Evolutionary conservation across 2,113 vertebrate genomes (phyloP), one percentile per base, ranked within the genome.

Genomic region (Micromys minutus): DNA sequence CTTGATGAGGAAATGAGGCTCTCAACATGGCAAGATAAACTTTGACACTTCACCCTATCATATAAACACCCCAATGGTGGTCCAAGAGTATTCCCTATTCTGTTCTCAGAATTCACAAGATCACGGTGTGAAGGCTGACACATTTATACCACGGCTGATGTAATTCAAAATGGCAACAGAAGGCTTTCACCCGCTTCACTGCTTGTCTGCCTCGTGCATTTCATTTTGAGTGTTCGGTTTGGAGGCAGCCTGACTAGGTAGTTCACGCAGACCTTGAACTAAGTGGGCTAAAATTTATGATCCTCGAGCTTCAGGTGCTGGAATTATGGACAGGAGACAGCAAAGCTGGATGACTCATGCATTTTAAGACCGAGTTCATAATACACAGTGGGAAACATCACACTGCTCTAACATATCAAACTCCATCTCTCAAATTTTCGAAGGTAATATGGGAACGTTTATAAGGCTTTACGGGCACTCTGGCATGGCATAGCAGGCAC

Each of bases 281-380:
- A n/a, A 50, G 42, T 50, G 36, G 45, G 31, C 34, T 87, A 55
- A 31, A 52, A 39, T 39, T 86, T n/a, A 71, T 55, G 50, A 55
- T 31, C 47, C 9, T 29, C 19, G 2, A 8, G 36, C 47, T 71
- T 71, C 47, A 39, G 67, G 22, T 71, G 7, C 34, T n/a, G 34
- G 34, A 26, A 52, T 55, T 69, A 87, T 6, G 29, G 34, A 52
- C 12, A n/a, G n/a, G 19, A 22, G 45, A 36, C 29, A 47, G 42
- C 31, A 50, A 11, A n/a, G 15, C 42, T 29, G 42, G n/a, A 52
- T 86, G 26, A 86, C 42, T 91, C 13, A 4, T 47, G 29, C 15
- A 85, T 45, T 86, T 94, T 84, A 80, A 93, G 94, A 87, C 67
- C 67, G 45, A 80, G 57, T 71, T 50, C 92, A 59, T 85, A 88